Evolutionary conservation across 2,888 invertebrate genomes (phyloP), one percentile per base, ranked within the genome.

Genomic region (Dryomyza anilis): DNA sequence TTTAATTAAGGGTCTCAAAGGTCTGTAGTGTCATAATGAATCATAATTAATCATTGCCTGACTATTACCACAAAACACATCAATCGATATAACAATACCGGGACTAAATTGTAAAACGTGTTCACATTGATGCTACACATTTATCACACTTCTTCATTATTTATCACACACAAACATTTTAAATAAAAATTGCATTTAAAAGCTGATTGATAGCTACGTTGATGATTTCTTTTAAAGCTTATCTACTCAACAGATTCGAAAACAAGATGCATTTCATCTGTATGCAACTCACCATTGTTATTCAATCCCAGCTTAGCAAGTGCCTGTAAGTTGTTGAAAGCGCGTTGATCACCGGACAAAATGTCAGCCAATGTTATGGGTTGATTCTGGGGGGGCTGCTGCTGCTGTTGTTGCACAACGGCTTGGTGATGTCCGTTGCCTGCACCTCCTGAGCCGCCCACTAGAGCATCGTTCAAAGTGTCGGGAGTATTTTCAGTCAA

Each of bases 291-390:
- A 90, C 90, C 89, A 76, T 88, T 86, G 75, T 82, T 85, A 70
- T 87, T 88, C 58, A 90, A 83, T 76, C 94, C 94, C 64, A 95
- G 86, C 83, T 95, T 95, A 66, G 94, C 94, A 66, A 96, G 87
- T 29, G 94, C 94, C 79, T 95, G 94, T 71, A 96, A 86, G 84
- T 95, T 96, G 83, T 93, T 93, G 74, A 93, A 89, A 12, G 94
- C 93, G 75, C 92, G 90, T 73, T 89, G 89, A 71, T 86, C 86
- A 19, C 91, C 92, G 66, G 89, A 88, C 64, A 94, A 86, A 64
- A 94, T 85, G 80, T 94, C 93, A 7, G 91, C 91, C 70, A 94
- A 84, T 64, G 89, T 91, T 73, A 93, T 92, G 58, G 89, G 86
- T 71, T 89, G 86, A 68, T 85, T 86, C 67, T 89, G 88, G 81